A percentile compares a stretch with the other conserved stretches of the same genome.
phyloP scores from a whole-genome alignment of 2,797 vertebrate genomes.

The Syngnathus acus region DNA sequence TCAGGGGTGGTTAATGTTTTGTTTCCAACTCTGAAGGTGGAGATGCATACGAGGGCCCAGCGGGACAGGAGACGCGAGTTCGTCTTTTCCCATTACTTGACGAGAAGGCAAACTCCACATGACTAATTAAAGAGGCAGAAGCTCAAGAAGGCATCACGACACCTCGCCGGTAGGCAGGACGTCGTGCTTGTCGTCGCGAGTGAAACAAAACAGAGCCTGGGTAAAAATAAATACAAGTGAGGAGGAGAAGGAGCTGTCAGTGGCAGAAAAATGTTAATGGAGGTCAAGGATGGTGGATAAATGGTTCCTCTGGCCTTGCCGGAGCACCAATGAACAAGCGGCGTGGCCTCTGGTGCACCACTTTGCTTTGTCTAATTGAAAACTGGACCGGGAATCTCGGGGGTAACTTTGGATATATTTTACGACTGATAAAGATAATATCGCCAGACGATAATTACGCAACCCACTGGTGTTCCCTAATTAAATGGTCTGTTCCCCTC shows the following conservation, averaged over 20 bases:
- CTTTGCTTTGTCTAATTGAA: constrained; percentile 42
- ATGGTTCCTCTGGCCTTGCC: constrained; percentile 23
- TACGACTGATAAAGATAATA: neutral
- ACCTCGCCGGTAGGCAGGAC: constrained; percentile 33
- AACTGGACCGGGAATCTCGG: constrained; percentile 28
- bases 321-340: constrained; percentile 40
- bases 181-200: constrained; percentile 10
- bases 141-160: constrained; percentile 40
- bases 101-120: constrained; percentile 28
- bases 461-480: neutral
- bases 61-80: constrained; percentile 26
- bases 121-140: constrained; percentile 50
- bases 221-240: constrained; percentile 24
- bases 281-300: constrained; percentile 38
- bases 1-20: constrained; percentile 27
- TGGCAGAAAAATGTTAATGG: constrained; percentile 29
- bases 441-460: neutral
- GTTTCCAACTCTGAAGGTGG: constrained; percentile 50
- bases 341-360: constrained; percentile 33
- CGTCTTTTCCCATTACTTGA: constrained; percentile 34
- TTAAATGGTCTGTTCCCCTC: neutral
- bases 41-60: constrained; percentile 27
- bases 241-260: constrained; percentile 10
- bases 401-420: neutral
- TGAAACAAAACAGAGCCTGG: constrained; percentile 38